Conservation (phyloP, 2,888 invertebrate genomes). For the Cataglyphis cursor region DNA sequence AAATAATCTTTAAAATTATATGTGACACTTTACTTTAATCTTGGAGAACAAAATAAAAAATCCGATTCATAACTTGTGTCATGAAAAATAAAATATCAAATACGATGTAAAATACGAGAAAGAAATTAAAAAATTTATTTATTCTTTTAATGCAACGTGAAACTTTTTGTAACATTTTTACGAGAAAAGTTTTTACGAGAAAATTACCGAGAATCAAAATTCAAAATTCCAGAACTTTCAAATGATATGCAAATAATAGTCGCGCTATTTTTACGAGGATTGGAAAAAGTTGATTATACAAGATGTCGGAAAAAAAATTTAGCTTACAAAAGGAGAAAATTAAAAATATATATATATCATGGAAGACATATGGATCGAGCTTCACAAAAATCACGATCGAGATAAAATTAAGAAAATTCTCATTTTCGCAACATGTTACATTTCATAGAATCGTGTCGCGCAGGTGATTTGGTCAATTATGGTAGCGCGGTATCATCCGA, state of each 20-base stretch:
- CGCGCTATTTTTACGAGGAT: background rate
- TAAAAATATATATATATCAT: background rate
- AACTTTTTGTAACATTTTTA: background rate
- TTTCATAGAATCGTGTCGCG: conserved; percentile 1
- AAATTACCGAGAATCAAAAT: background rate
- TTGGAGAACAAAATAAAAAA: background rate
- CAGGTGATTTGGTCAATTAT: conserved; percentile 43
- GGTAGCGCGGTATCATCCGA: background rate
- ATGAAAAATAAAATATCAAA: background rate
- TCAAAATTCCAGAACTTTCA: background rate
- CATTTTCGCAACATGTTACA: background rate
- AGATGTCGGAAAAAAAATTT: background rate
- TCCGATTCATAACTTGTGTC: background rate
- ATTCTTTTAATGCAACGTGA: background rate
- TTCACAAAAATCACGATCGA: background rate
- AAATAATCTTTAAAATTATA: background rate
- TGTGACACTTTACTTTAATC: background rate
- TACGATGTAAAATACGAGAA: background rate
- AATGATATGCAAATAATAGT: background rate
- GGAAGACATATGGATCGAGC: background rate
- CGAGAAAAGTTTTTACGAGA: background rate
- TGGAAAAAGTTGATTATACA: background rate
- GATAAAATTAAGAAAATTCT: background rate
- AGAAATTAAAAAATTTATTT: background rate
- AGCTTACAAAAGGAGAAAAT: background rate